Percentiles rank a stretch among this genome's conserved stretches.
phyloP scores from a whole-genome alignment of 2,888 invertebrate species.

The Lepidonotus clava region DNA sequence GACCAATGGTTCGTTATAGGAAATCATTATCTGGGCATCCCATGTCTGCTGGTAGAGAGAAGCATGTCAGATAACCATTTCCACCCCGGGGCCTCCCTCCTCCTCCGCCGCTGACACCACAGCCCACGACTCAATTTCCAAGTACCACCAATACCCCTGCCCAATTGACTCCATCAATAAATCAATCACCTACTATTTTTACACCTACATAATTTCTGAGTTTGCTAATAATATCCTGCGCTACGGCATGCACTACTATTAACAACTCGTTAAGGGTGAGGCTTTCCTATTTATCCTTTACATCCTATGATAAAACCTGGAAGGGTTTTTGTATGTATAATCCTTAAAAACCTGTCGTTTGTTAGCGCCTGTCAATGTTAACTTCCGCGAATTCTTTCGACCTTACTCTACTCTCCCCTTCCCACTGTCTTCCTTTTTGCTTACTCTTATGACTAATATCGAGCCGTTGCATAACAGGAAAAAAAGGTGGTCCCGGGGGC shows the following conservation, averaged over 20 bases:
- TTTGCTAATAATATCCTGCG: too few species aligned
- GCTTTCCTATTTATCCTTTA: too few species aligned
- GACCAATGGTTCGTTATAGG: constrained; percentile 6
- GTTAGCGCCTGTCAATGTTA: too few species aligned
- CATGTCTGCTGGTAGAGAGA: not conserved
- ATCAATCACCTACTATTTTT: constrained; percentile 31
- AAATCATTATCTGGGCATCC: constrained; percentile 2
- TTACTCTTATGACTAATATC: constrained; percentile 14
- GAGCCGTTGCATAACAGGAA: not conserved
- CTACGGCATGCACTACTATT: too few species aligned
- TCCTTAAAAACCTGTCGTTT: too few species aligned
- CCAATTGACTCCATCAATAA: constrained; percentile 37
- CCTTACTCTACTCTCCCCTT: too few species aligned
- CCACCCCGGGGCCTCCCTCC: too few species aligned
- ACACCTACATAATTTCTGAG: too few species aligned
- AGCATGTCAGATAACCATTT: constrained; percentile 1
- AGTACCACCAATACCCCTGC: constrained; percentile 30
- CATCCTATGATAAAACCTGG: too few species aligned
- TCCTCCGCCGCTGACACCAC: not conserved
- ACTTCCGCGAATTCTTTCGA: too few species aligned
- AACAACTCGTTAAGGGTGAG: too few species aligned
- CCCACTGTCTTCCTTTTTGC: not conserved
- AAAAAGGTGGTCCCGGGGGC: not conserved
- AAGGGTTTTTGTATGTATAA: too few species aligned
- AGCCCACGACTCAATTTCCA: constrained; percentile 1